Conservation (phyloP, 1,140 invertebrate species). For the Aphelinus atriplicis region DNA sequence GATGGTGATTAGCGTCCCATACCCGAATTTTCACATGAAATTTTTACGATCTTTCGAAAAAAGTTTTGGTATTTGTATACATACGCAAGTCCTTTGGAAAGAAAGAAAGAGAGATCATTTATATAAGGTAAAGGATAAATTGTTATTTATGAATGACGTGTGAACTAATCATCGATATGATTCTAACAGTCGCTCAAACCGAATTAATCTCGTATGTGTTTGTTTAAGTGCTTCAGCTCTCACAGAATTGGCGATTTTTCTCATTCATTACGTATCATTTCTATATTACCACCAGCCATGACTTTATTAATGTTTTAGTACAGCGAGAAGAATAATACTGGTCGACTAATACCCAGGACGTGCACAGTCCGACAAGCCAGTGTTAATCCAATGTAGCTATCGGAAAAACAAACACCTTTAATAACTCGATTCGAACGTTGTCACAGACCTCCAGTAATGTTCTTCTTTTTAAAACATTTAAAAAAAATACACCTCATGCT, state of each 20-base stretch:
- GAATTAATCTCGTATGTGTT: slow-evolving; percentile 55
- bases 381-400: no score
- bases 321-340: slow-evolving; percentile 19
- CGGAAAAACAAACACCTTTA: no score
- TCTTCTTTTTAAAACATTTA: neutral
- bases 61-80: no score
- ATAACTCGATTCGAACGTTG: no score
- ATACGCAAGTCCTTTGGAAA: slow-evolving; percentile 29
- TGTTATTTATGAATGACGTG: slow-evolving; percentile 42
- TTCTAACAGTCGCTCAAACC: slow-evolving; percentile 45
- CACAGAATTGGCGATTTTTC: slow-evolving; percentile 43
- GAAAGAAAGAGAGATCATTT: slow-evolving; percentile 32
- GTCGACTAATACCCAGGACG: neutral
- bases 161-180: slow-evolving; percentile 39
- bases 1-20: slow-evolving; percentile 53
- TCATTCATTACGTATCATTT: slow-evolving; percentile 29
- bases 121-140: slow-evolving; percentile 39
- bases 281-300: slow-evolving; percentile 58
- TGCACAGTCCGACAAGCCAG: no score
- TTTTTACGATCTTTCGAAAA: no score
- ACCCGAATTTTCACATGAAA: neutral
- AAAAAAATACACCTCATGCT: no score
- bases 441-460: slow-evolving; percentile 4
- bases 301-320: slow-evolving; percentile 55
- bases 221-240: slow-evolving; percentile 53